phyloP scores from a whole-genome alignment of 2,797 vertebrate genomes.

The Holocentrus rufus region DNA sequence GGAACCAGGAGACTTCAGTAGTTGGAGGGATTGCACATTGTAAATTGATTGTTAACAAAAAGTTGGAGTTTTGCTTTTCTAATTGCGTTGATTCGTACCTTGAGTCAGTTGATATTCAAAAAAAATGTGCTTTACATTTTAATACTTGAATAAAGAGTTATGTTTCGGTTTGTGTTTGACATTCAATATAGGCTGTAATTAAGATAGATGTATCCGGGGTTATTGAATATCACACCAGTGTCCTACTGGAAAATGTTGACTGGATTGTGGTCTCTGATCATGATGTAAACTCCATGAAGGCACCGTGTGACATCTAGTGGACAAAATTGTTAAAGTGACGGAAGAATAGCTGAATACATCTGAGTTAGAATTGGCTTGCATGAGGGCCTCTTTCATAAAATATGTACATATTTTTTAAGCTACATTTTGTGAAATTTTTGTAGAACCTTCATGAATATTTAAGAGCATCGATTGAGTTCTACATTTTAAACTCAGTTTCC shows the following conservation, averaged over 20 bases:
- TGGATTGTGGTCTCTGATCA: neutral
- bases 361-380: too few species aligned
- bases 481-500: neutral
- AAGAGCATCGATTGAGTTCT: neutral
- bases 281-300: neutral
- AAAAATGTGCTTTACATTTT: constrained; percentile 87
- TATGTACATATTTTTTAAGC: neutral
- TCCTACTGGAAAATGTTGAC: constrained; percentile 16
- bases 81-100: constrained; percentile 85
- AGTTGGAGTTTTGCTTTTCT: constrained; percentile 81
- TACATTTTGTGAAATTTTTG: neutral
- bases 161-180: constrained; percentile 76
- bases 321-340: neutral
- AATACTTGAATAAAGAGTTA: constrained; percentile 88
- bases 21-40: constrained; percentile 62
- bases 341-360: neutral
- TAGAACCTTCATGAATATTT: neutral
- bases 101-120: constrained; percentile 79
- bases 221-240: constrained; percentile 31
- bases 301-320: constrained; percentile 22
- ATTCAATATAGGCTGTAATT: constrained; percentile 48
- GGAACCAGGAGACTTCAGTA: constrained; percentile 52
- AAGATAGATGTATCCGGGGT: constrained; percentile 32
- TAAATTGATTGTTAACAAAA: constrained; percentile 78
- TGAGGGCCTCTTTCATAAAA: neutral